phyloP scores from a whole-genome alignment of 2,888 invertebrate species.

The Epicampocera succincta region DNA sequence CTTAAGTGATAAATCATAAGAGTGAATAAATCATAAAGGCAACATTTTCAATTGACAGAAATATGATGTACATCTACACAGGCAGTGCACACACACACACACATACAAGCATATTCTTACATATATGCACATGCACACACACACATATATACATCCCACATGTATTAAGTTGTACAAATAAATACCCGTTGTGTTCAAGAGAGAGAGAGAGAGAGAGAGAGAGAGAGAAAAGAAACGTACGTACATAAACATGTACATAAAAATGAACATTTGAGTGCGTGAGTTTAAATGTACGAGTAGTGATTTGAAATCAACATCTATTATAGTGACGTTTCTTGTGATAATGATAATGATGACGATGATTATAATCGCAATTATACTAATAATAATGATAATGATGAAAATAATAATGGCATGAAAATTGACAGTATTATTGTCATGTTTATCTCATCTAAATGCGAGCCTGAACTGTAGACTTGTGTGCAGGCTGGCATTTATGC shows the following conservation, averaged over 20 bases:
- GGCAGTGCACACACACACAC: not conserved
- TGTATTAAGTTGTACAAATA: constrained; percentile 3
- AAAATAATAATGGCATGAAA: constrained; percentile 67
- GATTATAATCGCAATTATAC: constrained; percentile 68
- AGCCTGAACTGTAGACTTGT: constrained; percentile 38
- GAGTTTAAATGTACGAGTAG: constrained; percentile 6
- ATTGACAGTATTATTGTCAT: constrained; percentile 70
- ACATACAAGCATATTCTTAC: constrained; percentile 16
- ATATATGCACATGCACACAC: not conserved
- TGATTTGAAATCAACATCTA: constrained; percentile 39
- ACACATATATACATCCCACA: not conserved
- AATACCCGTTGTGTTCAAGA: not conserved
- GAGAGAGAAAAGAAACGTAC: too few species aligned
- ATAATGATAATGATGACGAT: constrained; percentile 50
- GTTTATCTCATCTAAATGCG: constrained; percentile 62
- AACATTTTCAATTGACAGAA: constrained; percentile 70
- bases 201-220: too few species aligned
- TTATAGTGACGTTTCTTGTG: constrained; percentile 30
- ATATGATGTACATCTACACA: constrained; percentile 59
- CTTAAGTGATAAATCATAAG: constrained; percentile 76
- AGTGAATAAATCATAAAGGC: constrained; percentile 78
- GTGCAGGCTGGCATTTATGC: constrained; percentile 3
- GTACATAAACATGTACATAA: too few species aligned
- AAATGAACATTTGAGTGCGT: not conserved
- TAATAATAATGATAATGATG: constrained; percentile 67